Conservation (phyloP, 2,888 invertebrate genomes). For the Magallana nippona region DNA sequence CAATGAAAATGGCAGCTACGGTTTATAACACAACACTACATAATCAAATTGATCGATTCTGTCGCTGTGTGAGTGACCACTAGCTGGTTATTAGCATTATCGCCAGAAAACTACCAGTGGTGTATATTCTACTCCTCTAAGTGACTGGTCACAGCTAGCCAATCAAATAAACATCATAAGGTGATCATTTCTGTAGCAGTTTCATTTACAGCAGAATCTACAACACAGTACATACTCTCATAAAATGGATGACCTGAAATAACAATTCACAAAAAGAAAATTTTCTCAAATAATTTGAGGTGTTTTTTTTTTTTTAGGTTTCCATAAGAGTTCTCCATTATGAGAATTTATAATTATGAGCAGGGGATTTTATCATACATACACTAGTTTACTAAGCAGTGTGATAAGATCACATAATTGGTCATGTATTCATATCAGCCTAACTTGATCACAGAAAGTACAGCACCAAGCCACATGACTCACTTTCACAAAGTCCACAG, state of each 20-base stretch:
- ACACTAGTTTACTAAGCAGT: not conserved
- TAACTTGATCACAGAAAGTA: not conserved
- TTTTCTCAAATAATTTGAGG: not conserved
- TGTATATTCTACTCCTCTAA: slow-evolving; percentile 18
- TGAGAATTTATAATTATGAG: not conserved
- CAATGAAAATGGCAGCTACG: not conserved
- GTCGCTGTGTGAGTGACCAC: slow-evolving; percentile 9
- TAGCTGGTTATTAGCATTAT: slow-evolving; percentile 16
- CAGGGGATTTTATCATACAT: not conserved
- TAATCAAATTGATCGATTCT: slow-evolving; percentile 21
- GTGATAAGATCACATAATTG: slow-evolving; percentile 9
- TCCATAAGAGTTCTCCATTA: too few relatives aligned
- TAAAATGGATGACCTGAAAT: slow-evolving; percentile 1
- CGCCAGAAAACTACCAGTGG: slow-evolving; percentile 11
- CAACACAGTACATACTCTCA: slow-evolving; percentile 10
- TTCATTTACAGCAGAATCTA: not conserved
- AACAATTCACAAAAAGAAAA: not conserved
- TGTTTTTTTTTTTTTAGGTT: too few relatives aligned
- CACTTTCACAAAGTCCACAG: not conserved
- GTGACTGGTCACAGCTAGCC: slow-evolving; percentile 17
- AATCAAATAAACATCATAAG: slow-evolving; percentile 26
- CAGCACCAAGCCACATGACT: slow-evolving; percentile 24
- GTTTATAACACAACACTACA: slow-evolving; percentile 26
- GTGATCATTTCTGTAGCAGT: slow-evolving; percentile 9
- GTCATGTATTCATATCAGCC: not conserved